Base-by-base conservation (phyloP, 2,113 vertebrate genomes). In the Trogon melanurus region DNA sequence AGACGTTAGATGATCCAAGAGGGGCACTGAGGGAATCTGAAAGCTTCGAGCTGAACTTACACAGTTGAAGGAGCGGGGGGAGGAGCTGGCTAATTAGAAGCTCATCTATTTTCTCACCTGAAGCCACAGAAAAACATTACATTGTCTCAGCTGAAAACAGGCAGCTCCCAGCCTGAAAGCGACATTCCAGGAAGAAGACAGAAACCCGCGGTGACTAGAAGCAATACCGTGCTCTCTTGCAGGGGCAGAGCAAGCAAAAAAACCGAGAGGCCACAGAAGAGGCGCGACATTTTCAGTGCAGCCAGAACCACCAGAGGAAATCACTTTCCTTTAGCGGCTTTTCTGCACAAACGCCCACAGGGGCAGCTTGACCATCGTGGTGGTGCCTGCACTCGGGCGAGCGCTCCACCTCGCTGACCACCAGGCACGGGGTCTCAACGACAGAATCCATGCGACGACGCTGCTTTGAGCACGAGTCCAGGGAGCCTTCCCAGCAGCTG, bases 351-450 rank as follows among this genome's bases (percentile, higher is more conserved):
- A 41, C 65, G 30, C 8, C 25, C 45, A 5, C n/a, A 4, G 2
- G 1, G 1, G 26, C 53, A 73, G 13, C 23, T 23, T 4, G 11
- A 47, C 44, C 38, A 11, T 21, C 3, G 36, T 0, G 1, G 6
- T 1, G 13, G 70, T 9, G 38, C 38, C 79, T 16, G 51, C 11
- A 1, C 53, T 14, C 3, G 32, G 48, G 54, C 7, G 50, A 80
- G 91, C 74, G 9, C 61, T 6, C 3, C 1, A 27, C 73, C 45
- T 14, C 16, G 32, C 62, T 73, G n/a, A 34, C 25, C 4, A 57
- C 4, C 47, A 25, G 64, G 69, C 25, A 29, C 27, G 3, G 1
- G 12, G 5, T 13, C 48, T 36, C 56, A 2, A 2, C 1, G 32
- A 56, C 41, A 36, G 22, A 32, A 62, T 19, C 51, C 13, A 16